Evolutionary conservation across 2,797 vertebrate genomes (phyloP), one percentile per base, ranked within the genome.

Genomic region (Melanogrammus aeglefinus): DNA sequence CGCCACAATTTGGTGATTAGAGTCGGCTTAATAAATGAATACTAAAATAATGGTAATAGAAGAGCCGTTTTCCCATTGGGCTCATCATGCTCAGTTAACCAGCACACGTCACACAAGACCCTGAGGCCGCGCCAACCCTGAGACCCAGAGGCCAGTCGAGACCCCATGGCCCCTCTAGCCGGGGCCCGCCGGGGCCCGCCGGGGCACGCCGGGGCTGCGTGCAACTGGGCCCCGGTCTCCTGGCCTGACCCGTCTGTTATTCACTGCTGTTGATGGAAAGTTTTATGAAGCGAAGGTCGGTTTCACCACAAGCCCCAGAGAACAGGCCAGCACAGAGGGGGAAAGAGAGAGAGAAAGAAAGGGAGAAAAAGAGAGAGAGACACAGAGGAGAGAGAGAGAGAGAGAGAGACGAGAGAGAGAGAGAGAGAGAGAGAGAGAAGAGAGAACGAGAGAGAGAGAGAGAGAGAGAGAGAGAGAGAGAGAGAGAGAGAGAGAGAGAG

Each of bases 191-290:
- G 47, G 57, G 57, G 21, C 57, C n/a, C n/a, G 16, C 47, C 47
- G 47, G 44, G 57, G 57, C 57, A n/a, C 47, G 6, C 57, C 16
- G 47, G 57, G 57, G 21, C 57, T 86, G 85, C 75, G 74, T 86
- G 88, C 84, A 66, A 74, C 84, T 66, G 75, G 82, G 86, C 85
- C 77, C 9, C 76, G 0, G 87, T 91, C 82, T 84, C 90, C 89
- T 90, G 82, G 3, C 78, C 82, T 90, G 88, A 90, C 90, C 91
- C 91, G 90, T 90, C 91, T 94, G 89, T 92, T 92, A 91, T 92
- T 93, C 92, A 90, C 89, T 90, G 88, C 91, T 88, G 91, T 87
- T 90, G 91, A 93, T 92, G 93, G 94, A 94, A 93, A 93, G 86
- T 90, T 89, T 90, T 84, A 88, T 91, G 88, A 90, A 91, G 88